phyloP scores from a whole-genome alignment of 2,888 invertebrate genomes.

The Yponomeuta malinellus region DNA sequence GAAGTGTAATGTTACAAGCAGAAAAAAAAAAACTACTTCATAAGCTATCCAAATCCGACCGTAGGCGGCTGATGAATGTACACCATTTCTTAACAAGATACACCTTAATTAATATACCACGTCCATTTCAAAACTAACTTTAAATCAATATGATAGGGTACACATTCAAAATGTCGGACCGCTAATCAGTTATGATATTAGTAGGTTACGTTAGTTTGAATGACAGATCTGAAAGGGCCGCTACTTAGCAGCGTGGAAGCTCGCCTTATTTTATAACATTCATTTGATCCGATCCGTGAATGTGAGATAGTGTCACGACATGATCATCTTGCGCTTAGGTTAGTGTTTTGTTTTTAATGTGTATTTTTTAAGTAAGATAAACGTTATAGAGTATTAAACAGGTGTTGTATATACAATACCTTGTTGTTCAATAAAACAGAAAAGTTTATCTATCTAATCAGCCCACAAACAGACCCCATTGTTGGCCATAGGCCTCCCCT shows the following conservation, averaged over 20 bases:
- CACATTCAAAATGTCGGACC: not conserved
- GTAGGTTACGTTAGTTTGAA: conserved; percentile 21
- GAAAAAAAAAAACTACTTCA: not conserved
- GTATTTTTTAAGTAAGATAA: not conserved
- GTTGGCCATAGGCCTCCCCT: too few species aligned
- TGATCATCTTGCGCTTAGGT: conserved; percentile 31
- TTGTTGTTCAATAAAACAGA: too few species aligned
- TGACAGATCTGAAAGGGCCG: conserved; percentile 32
- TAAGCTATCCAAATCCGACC: not conserved
- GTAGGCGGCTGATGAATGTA: conserved; percentile 3
- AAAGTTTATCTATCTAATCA: too few species aligned
- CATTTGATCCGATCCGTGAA: conserved; percentile 43
- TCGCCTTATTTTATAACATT: conserved; percentile 34
- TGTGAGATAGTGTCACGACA: conserved; percentile 40
- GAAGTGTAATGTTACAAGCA: not conserved
- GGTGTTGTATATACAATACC: not conserved
- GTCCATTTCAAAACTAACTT: not conserved
- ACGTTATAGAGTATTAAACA: not conserved
- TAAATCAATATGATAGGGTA: not conserved
- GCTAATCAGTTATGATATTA: conserved; percentile 4
- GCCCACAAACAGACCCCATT: too few species aligned
- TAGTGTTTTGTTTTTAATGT: conserved; percentile 28
- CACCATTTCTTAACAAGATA: conserved; percentile 9
- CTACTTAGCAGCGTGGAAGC: conserved; percentile 24
- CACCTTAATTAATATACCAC: conserved; percentile 9